phyloP scores from a whole-genome alignment of 2,888 invertebrate genomes.

The Pseudolycoriella hygida region DNA sequence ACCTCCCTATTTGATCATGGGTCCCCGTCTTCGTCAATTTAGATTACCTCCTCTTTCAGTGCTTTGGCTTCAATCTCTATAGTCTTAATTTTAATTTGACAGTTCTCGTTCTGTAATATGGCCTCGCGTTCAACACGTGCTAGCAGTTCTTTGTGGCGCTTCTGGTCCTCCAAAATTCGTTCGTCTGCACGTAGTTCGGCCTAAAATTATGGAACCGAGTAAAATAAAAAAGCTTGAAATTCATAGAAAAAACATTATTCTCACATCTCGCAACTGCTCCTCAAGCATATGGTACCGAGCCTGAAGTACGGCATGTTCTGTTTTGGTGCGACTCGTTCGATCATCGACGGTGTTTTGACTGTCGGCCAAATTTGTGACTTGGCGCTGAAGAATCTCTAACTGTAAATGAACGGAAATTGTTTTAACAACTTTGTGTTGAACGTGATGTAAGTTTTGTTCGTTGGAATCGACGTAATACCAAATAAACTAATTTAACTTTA shows the following conservation, averaged over 20 bases:
- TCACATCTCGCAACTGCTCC: slow-evolving; percentile 51
- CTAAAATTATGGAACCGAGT: slow-evolving; percentile 31
- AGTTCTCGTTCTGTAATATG: slow-evolving; percentile 57
- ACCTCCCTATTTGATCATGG: no score
- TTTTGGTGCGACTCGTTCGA: slow-evolving; percentile 73
- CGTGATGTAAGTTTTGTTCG: no score
- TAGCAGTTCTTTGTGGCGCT: slow-evolving; percentile 66
- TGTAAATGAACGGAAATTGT: slow-evolving; percentile 28
- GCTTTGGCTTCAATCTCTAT: slow-evolving; percentile 47
- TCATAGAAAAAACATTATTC: slow-evolving; percentile 8
- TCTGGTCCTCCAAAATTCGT: slow-evolving; percentile 63
- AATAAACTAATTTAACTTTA: slow-evolving; percentile 6
- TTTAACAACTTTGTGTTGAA: slow-evolving; percentile 3
- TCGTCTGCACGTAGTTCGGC: slow-evolving; percentile 59
- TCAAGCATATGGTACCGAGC: slow-evolving; percentile 84
- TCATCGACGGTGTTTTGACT: slow-evolving; percentile 76
- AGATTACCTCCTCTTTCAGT: slow-evolving; percentile 39
- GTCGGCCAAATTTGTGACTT: slow-evolving; percentile 76
- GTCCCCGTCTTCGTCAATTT: no score
- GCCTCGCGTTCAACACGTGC: slow-evolving; percentile 72
- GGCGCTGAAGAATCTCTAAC: slow-evolving; percentile 85
- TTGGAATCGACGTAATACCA: not conserved
- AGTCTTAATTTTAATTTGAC: slow-evolving; percentile 49
- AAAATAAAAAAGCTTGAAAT: slow-evolving; percentile 2
- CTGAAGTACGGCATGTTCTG: slow-evolving; percentile 82